Evolutionary conservation across 2,888 invertebrate species (phyloP).

Genomic region (Tetanocera ferruginea): DNA sequence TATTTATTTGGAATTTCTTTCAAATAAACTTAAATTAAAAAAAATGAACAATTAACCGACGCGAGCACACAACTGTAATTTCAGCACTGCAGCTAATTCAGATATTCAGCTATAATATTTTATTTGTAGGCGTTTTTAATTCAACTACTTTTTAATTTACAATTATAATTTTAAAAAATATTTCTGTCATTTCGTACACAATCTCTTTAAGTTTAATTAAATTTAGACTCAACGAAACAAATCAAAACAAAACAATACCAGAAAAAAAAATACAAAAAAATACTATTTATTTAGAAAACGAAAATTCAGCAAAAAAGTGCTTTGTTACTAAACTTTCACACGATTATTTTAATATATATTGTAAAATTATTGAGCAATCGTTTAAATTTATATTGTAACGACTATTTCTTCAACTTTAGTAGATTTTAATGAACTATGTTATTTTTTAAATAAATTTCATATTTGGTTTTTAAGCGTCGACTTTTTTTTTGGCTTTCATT

Average conservation of each 20-base stretch:
- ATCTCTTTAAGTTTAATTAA: conserved; percentile 34
- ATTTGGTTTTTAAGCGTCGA: neutral
- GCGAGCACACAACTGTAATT: conserved; percentile 29
- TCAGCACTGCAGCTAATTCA: conserved; percentile 25
- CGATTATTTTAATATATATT: neutral
- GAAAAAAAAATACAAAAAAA: conserved; percentile 9
- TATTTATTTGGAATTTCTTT: conserved; percentile 9
- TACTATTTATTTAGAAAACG: conserved; percentile 19
- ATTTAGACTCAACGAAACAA: conserved; percentile 26
- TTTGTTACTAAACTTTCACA: conserved; percentile 15
- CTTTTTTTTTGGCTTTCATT: neutral
- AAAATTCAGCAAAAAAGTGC: conserved; percentile 3
- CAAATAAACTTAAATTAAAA: conserved; percentile 15
- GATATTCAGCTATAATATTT: conserved; percentile 10
- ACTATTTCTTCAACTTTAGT: conserved; percentile 4
- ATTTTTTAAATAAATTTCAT: neutral
- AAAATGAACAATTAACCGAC: neutral
- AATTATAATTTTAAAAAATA: neutral
- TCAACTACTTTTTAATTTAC: conserved; percentile 5
- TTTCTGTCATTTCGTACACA: conserved; percentile 31
- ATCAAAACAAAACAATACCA: conserved; percentile 31
- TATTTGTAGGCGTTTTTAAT: conserved; percentile 25
- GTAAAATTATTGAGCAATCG: neutral
- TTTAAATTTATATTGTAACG: conserved; percentile 12
- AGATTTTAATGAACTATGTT: neutral